Evolutionary conservation across 1,140 invertebrate genomes (phyloP), one percentile per base, ranked within the genome.

Genomic region (Hormaphis cornu): DNA sequence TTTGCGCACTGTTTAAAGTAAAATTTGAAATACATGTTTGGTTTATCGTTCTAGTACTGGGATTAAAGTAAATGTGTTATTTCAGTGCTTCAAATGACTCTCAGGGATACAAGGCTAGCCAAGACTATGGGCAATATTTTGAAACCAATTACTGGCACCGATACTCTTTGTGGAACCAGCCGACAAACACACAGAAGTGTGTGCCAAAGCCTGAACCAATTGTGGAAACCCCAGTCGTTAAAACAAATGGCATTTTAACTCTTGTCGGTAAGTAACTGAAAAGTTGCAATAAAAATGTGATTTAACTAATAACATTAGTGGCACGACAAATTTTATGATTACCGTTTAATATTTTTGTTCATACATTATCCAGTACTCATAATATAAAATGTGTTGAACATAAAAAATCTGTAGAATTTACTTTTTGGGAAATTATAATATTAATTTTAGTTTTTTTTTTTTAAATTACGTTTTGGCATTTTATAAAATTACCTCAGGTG

Each of bases 111-210:
- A 75, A 71, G 16, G 71, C 72, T 9, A 71, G 58, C 30, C 72
- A 77, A 18, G 81, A 82, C 73, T 87, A 86, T 77, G 84, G 81
- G 69, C 83, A 84, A 73, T 87, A 86, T 77, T 87, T 87, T 78
- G 85, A 87, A 78, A 73, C 75, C 42, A 66, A 66, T 28, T 66
- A 66, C 24, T 66, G 61, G 61, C 44, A 66, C 50, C 61, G 44
- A n/a, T 66, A 66, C 18, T 35, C 44, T 20, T 24, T 50, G 18
- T 66, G 61, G 61, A 66, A 66, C 14, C 61, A 66, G 24, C 10
- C 61, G 4, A n/a, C 9, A 24, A 48, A 16, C 50, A n/a, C n/a
- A n/a, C 44, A 50, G 24, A 66, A 66, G 7, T 50, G 28, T 66
- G 0, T 66, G 4, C 61, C 18, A n/a, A 66, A 37, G 12, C 18